phyloP scores from a whole-genome alignment of 2,797 vertebrate genomes.

The Knipowitschia caucasica region DNA sequence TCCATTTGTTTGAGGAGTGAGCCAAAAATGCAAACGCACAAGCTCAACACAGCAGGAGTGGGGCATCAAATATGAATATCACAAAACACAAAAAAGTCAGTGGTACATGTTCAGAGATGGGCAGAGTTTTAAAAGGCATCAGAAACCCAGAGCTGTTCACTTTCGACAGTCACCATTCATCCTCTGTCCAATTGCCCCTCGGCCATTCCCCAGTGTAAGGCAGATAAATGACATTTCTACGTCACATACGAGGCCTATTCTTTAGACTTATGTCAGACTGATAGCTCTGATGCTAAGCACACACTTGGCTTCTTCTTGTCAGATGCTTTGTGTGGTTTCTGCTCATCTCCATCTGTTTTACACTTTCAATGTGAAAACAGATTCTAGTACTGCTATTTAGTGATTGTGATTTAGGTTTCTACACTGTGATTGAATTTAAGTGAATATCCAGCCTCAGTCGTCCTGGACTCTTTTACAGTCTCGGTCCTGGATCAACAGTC shows the following conservation, averaged over 20 bases:
- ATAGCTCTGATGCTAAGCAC: too few species aligned
- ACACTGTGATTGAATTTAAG: too few species aligned
- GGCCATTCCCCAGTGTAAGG: slow-evolving; percentile 27
- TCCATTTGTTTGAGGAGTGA: slow-evolving; percentile 12
- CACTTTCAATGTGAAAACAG: too few species aligned
- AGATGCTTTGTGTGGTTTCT: background rate
- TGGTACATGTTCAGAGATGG: slow-evolving; percentile 14
- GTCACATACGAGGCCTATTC: slow-evolving; percentile 15
- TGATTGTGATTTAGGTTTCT: too few species aligned
- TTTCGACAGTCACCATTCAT: slow-evolving; percentile 43
- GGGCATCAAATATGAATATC: slow-evolving; percentile 12
- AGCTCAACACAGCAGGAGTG: slow-evolving; percentile 12
- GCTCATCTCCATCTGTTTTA: too few species aligned
- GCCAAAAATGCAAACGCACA: slow-evolving; percentile 25
- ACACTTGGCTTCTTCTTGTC: background rate
- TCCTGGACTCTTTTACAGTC: too few species aligned
- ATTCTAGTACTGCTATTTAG: too few species aligned
- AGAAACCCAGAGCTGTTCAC: slow-evolving; percentile 48
- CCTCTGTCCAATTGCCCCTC: slow-evolving; percentile 37
- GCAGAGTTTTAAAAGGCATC: slow-evolving; percentile 32
- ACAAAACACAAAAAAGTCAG: slow-evolving; percentile 32
- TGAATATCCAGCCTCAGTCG: too few species aligned
- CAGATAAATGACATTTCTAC: slow-evolving; percentile 43
- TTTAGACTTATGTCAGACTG: slow-evolving; percentile 1
- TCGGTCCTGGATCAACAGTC: too few species aligned